A percentile compares a stretch with the other conserved stretches of the same genome.
Evolutionary conservation across 2,888 invertebrate genomes (phyloP).

Genomic region (Philaethria dido): DNA sequence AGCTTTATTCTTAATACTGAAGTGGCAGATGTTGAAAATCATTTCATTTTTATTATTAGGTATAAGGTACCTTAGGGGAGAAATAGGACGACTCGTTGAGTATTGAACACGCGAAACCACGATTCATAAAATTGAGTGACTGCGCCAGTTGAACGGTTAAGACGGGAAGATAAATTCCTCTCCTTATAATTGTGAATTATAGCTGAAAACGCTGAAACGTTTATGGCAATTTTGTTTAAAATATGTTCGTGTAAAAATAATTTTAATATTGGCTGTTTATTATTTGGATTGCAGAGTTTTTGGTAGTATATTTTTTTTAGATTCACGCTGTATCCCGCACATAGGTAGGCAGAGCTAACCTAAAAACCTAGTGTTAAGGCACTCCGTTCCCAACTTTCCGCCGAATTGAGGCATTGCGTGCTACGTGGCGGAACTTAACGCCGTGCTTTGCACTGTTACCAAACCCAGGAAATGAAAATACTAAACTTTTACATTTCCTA

Average conservation of each 20-base stretch:
- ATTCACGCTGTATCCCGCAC: too few relatives aligned
- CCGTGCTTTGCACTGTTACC: too few relatives aligned
- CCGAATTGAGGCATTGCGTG: too few relatives aligned
- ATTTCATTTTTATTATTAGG: slow-evolving; percentile 21
- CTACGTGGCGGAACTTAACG: too few relatives aligned
- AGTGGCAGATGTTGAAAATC: not conserved
- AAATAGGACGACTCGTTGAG: slow-evolving; percentile 31
- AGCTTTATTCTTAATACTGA: slow-evolving; percentile 10
- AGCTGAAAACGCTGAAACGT: slow-evolving; percentile 35
- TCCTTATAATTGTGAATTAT: slow-evolving; percentile 60
- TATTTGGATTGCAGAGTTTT: not conserved
- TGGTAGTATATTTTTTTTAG: too few relatives aligned
- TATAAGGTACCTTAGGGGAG: slow-evolving; percentile 41
- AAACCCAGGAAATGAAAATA: too few relatives aligned
- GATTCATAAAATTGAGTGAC: slow-evolving; percentile 72
- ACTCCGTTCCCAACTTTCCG: too few relatives aligned
- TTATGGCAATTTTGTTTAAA: slow-evolving; percentile 21
- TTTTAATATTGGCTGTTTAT: not conserved
- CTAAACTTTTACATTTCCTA: too few relatives aligned
- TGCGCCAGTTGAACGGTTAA: slow-evolving; percentile 54
- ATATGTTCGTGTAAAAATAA: slow-evolving; percentile 2
- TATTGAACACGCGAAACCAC: slow-evolving; percentile 66
- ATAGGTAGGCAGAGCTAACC: too few relatives aligned
- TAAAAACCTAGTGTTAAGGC: too few relatives aligned
- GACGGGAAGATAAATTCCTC: slow-evolving; percentile 66